Conservation (phyloP, 2,888 invertebrate genomes). For the Platynereis dumerilii region DNA sequence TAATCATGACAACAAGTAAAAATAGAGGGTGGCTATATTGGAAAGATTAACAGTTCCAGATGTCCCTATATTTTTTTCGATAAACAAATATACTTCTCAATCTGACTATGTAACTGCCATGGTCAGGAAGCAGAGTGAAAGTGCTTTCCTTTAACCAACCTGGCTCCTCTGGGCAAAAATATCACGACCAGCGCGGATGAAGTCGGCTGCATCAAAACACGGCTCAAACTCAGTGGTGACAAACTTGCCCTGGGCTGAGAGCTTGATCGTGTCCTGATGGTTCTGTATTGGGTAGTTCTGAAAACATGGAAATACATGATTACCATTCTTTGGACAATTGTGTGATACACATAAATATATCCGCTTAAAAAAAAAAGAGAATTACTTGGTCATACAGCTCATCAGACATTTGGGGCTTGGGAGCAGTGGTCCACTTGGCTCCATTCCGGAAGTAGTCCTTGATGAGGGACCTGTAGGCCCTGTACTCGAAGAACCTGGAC, state of each 20-base stretch:
- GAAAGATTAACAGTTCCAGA: too few species aligned
- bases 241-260: conserved; percentile 33
- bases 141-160: conserved; percentile 29
- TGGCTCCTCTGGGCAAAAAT: conserved; percentile 39
- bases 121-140: too few species aligned
- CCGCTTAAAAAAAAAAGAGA: too few species aligned
- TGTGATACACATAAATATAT: background rate
- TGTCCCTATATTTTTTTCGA: too few species aligned
- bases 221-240: conserved; percentile 41
- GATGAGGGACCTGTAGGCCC: conserved; percentile 38
- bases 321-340: too few species aligned
- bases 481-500: conserved; percentile 42
- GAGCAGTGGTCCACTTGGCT: conserved; percentile 43
- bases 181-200: conserved; percentile 37
- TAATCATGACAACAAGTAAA: too few species aligned
- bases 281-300: conserved; percentile 33
- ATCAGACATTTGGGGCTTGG: conserved; percentile 42
- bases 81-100: too few species aligned
- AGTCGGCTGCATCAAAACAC: conserved; percentile 42
- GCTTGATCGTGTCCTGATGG: conserved; percentile 27
- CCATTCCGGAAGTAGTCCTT: conserved; percentile 42
- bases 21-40: too few species aligned
- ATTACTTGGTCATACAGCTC: conserved; percentile 39
- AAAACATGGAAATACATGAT: background rate
- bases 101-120: too few species aligned